Base-by-base conservation (phyloP, 2,888 invertebrate species). In the Microctonus hyperodae region DNA sequence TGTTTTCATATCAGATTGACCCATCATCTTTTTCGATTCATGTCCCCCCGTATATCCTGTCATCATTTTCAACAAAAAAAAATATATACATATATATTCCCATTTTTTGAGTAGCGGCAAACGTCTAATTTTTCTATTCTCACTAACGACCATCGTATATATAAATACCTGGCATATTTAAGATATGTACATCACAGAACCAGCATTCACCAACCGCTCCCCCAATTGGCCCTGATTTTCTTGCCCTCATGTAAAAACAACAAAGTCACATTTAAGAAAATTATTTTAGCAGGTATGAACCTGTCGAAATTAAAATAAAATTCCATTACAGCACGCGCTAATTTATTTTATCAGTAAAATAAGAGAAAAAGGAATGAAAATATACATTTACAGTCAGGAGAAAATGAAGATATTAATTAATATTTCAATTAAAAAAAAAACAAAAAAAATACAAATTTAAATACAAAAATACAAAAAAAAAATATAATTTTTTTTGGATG, bases 1-100 rank as follows among this genome's bases (percentile, higher is more conserved):
- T 80, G 79, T 81, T 79, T 78, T 78, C 79, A 68, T 81, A 79
- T 81, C 81, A 79, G 80, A 81, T 81, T 80, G 80, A 79, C 81
- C 80, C 79, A 80, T 81, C 81, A 79, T 81, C 81, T 37, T 55
- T 23, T 13, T 44, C 28, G 10, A 55, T 33, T 69, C 73, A 37
- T 40, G 58, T 57, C 40, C 37, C 20, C 55, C 20, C 16, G 11
- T 25, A n/a, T n/a, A 37, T 23, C 22, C 10, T 25, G 25, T 0
- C 25, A 22, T 13, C 13, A 25, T 53, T 3, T 5, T n/a, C 13
- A 11, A 4, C 9, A 60, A 22, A 28, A 11, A 22, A 20, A 11
- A 10, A 28, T 33, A 35, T 57, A 48, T 22, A 11, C 25, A 23
- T 56, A 35, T 60, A 13, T 33, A 68, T 53, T 22, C 35, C 59